Conservation (phyloP, 2,888 invertebrate species). For the Phalera bucephala region DNA sequence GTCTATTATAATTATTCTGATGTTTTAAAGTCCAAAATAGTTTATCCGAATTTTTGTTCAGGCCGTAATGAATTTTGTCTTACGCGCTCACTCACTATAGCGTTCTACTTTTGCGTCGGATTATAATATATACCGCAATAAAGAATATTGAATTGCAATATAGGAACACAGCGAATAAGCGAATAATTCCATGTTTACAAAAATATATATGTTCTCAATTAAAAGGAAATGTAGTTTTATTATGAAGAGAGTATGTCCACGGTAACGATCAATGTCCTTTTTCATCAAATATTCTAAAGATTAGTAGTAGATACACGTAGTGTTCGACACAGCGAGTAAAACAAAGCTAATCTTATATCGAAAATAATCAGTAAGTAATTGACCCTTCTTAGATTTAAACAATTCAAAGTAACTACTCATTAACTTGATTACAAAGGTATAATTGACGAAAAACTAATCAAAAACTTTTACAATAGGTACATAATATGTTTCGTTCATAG, state of each 20-base stretch:
- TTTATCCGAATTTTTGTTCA: constrained; percentile 13
- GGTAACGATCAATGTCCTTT: constrained; percentile 18
- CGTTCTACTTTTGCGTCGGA: constrained; percentile 7
- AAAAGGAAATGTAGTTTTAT: constrained; percentile 12
- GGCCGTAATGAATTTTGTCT: constrained; percentile 8
- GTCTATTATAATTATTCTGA: constrained; percentile 44
- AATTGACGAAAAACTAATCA: constrained; percentile 81
- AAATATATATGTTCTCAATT: constrained; percentile 11
- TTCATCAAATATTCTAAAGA: no score
- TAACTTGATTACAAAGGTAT: constrained; percentile 72
- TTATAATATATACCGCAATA: constrained; percentile 1
- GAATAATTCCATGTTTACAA: constrained; percentile 6
- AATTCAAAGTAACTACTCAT: constrained; percentile 74
- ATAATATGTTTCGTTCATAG: constrained; percentile 48
- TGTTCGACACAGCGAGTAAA: constrained; percentile 35
- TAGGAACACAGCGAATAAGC: constrained; percentile 1
- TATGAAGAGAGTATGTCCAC: constrained; percentile 12
- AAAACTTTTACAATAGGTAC: constrained; percentile 61
- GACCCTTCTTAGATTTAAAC: constrained; percentile 79
- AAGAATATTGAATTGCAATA: background rate
- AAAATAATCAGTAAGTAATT: constrained; percentile 76
- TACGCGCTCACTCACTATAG: constrained; percentile 6
- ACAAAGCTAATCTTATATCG: constrained; percentile 58
- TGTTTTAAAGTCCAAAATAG: constrained; percentile 23
- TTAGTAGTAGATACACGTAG: no score